phyloP scores from a whole-genome alignment of 2,888 invertebrate genomes.

The Erynnis tages region DNA sequence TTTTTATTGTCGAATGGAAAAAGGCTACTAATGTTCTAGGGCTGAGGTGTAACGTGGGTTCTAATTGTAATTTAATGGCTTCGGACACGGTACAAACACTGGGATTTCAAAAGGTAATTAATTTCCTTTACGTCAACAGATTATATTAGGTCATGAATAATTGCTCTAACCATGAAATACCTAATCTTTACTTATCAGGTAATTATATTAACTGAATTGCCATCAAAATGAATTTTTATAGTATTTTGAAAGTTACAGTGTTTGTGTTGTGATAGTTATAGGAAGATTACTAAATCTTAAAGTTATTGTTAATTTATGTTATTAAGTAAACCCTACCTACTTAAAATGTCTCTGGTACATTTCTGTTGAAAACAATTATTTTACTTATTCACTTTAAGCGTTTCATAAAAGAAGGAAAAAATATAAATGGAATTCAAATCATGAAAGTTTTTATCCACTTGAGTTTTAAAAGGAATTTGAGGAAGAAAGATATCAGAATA shows the following conservation, averaged over 20 bases:
- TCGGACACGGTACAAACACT: not conserved
- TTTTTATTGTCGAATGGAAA: slow-evolving; percentile 7
- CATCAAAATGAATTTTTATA: too few relatives aligned
- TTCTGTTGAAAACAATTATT: not conserved
- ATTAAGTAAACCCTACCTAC: not conserved
- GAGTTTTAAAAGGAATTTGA: slow-evolving; percentile 3
- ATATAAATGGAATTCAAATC: not conserved
- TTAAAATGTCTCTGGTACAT: not conserved
- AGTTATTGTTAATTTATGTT: not conserved
- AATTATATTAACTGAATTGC: too few relatives aligned
- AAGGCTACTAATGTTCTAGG: slow-evolving; percentile 18
- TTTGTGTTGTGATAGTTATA: not conserved
- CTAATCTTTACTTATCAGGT: too few relatives aligned
- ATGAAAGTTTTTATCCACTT: not conserved
- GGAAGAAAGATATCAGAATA: not conserved
- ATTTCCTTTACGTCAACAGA: not conserved
- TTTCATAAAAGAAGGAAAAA: not conserved
- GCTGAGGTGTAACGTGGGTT: slow-evolving; percentile 1
- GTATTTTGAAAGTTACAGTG: not conserved
- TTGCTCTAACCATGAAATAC: too few relatives aligned
- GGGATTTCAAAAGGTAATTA: not conserved
- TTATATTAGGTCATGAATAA: too few relatives aligned
- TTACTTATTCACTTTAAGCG: not conserved
- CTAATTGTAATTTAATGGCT: slow-evolving; percentile 14
- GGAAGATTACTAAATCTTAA: not conserved